Percentiles rank a stretch among this genome's conserved stretches.
phyloP scores from a whole-genome alignment of 2,888 invertebrate species.

The Melanostoma scalare region DNA sequence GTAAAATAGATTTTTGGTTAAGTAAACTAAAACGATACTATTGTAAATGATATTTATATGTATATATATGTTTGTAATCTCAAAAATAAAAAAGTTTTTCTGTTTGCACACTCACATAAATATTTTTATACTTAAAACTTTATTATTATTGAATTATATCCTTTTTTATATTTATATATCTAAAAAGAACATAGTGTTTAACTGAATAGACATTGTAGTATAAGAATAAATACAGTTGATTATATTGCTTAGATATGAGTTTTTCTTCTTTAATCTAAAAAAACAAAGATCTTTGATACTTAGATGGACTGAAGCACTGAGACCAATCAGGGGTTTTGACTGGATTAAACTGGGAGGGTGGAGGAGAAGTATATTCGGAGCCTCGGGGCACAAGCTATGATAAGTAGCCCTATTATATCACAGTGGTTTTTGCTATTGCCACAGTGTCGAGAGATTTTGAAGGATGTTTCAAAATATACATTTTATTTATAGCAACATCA shows the following conservation, averaged over 20 bases:
- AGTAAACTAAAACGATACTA: conserved; percentile 46
- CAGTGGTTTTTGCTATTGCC: no score
- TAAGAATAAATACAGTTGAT: conserved; percentile 46
- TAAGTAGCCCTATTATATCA: no score
- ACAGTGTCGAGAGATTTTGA: no score
- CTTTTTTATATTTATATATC: conserved; percentile 44
- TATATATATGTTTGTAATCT: conserved; percentile 53
- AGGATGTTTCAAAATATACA: no score
- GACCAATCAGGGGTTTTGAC: no score
- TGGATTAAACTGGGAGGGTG: no score
- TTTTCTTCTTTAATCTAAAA: neutral
- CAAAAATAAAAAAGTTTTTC: conserved; percentile 34
- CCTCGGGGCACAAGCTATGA: no score
- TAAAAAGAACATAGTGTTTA: conserved; percentile 11
- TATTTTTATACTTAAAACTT: conserved; percentile 67
- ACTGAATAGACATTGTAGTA: conserved; percentile 39
- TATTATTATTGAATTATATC: conserved; percentile 31
- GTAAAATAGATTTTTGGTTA: conserved; percentile 30
- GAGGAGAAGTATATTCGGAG: no score
- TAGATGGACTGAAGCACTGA: no score
- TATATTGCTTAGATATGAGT: conserved; percentile 20
- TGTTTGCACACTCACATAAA: conserved; percentile 66
- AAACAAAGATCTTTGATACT: no score
- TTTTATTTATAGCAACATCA: no score
- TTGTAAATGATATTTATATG: conserved; percentile 42